A percentile compares a stretch with the other conserved stretches of the same genome.
phyloP scores from a whole-genome alignment of 92 coral and sea anemone species.

The Heteractis magnifica region DNA sequence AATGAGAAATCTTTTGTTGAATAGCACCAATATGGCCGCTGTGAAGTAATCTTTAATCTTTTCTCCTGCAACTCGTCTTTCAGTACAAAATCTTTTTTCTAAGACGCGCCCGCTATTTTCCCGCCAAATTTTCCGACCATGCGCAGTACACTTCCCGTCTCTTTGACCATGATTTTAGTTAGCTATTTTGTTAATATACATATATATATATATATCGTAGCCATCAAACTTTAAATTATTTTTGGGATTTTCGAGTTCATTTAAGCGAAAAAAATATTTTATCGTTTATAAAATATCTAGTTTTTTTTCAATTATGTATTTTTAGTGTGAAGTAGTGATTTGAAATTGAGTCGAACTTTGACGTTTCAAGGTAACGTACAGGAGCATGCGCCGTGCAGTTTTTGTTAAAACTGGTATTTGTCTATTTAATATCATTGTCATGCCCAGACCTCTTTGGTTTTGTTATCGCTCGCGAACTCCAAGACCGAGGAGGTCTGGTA shows the following conservation, averaged over 20 bases:
- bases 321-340: neutral
- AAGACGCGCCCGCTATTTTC: neutral
- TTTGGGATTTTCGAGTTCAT: neutral
- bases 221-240: neutral
- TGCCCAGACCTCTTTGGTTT: neutral
- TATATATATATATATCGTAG: neutral
- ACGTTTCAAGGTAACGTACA: neutral
- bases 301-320: neutral
- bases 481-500: neutral
- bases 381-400: neutral
- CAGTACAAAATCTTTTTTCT: too few species aligned
- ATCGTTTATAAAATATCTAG: neutral
- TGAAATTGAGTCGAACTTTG: neutral
- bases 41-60: too few species aligned
- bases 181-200: neutral
- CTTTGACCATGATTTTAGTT: neutral
- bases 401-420: neutral
- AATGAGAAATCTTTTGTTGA: too few species aligned
- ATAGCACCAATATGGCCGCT: too few species aligned
- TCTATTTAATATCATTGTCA: neutral
- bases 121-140: neutral
- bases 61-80: too few species aligned
- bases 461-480: neutral
- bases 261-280: neutral
- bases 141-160: neutral